Conservation (phyloP, 2,888 invertebrate species). For the Hirtodrosophila histrioides region DNA sequence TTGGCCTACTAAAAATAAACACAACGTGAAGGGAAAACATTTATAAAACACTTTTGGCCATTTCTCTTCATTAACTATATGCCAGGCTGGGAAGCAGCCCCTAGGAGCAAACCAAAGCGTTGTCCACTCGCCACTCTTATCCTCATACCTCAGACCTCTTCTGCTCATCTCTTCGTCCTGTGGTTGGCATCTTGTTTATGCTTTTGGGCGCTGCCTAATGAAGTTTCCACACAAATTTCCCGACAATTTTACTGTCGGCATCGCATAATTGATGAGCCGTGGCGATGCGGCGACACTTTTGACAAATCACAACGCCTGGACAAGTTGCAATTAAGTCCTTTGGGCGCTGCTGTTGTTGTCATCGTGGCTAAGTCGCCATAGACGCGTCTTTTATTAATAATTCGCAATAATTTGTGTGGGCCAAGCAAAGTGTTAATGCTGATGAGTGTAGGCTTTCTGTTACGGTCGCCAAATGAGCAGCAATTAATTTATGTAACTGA, state of each 20-base stretch:
- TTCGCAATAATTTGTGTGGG: conserved; percentile 37
- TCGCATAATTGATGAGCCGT: conserved; percentile 64
- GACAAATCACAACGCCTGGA: conserved; percentile 66
- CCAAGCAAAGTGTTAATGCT: conserved; percentile 52
- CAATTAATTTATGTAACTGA: conserved; percentile 56
- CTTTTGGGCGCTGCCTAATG: conserved; percentile 48
- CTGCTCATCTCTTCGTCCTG: conserved; percentile 3
- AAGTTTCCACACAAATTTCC: conserved; percentile 66
- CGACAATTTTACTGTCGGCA: conserved; percentile 59
- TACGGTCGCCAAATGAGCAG: conserved; percentile 32
- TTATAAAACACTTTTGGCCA: conserved; percentile 73
- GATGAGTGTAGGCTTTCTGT: conserved; percentile 31
- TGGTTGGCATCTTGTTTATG: conserved; percentile 5
- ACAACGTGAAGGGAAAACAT: conserved; percentile 46
- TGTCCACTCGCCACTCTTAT: conserved; percentile 9
- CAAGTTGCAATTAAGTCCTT: conserved; percentile 52
- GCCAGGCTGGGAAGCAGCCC: conserved; percentile 19
- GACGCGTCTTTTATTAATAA: conserved; percentile 48
- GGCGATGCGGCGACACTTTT: conserved; percentile 56
- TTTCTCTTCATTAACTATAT: conserved; percentile 74
- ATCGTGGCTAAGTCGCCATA: conserved; percentile 10
- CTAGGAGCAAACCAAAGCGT: conserved; percentile 15
- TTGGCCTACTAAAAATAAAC: background rate
- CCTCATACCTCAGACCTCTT: background rate
- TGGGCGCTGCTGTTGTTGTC: conserved; percentile 6